Conservation (phyloP, 2,797 vertebrate species). For the Falco columbarius region DNA sequence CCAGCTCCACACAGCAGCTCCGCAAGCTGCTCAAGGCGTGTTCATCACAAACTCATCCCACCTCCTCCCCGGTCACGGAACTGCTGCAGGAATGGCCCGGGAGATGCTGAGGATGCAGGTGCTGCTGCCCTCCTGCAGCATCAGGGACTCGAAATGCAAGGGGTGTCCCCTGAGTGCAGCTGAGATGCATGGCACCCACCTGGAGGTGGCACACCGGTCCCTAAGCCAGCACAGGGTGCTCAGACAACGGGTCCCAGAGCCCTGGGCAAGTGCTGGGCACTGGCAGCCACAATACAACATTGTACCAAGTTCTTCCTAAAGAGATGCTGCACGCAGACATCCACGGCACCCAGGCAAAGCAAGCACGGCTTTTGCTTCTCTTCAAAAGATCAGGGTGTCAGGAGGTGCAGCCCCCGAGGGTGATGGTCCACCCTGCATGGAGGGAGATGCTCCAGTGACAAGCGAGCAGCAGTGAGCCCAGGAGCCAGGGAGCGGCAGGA, state of each 20-base stretch:
- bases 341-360: accelerated
- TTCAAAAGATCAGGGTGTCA: neutral
- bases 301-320: accelerated
- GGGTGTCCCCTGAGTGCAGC: neutral
- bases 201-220: accelerated
- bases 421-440: accelerated
- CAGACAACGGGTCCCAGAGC: neutral
- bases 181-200: accelerated
- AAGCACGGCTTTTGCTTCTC: neutral
- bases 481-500: neutral
- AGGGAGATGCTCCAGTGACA: neutral
- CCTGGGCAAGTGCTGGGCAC: accelerated
- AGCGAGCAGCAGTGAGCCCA: accelerated
- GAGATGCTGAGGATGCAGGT: neutral
- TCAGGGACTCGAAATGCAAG: accelerated
- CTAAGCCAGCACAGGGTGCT: neutral
- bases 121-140: neutral
- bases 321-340: neutral
- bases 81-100: accelerated
- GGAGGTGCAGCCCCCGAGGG: neutral
- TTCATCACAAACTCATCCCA: neutral
- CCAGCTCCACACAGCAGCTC: no score
- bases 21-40: neutral
- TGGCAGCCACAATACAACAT: neutral
- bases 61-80: neutral